Conservation (phyloP, 2,113 vertebrate species). For the Astur gentilis region DNA sequence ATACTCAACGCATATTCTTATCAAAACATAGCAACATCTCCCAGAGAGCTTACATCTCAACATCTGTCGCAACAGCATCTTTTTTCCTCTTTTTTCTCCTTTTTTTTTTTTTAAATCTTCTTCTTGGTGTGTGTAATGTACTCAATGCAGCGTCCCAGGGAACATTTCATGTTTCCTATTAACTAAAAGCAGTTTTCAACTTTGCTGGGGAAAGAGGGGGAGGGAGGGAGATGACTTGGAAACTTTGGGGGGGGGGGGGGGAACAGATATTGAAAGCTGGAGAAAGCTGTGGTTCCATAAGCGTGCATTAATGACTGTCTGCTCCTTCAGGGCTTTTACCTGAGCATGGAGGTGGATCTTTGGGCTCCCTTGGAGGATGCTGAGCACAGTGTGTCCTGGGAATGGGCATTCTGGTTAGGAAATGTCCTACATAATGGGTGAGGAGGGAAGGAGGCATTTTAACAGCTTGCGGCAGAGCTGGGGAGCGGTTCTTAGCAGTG, state of each 20-base stretch:
- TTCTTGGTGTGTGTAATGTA: not conserved
- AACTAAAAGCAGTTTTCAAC: not conserved
- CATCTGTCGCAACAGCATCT: not conserved
- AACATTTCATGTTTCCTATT: not conserved
- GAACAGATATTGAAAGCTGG: not conserved
- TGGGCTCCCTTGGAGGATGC: not conserved
- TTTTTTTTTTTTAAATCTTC: no score
- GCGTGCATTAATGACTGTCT: not conserved
- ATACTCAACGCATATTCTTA: not conserved
- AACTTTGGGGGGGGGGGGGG: not conserved
- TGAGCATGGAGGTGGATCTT: not conserved
- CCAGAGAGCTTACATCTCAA: not conserved
- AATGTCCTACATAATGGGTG: not conserved
- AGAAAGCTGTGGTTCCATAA: not conserved
- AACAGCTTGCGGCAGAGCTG: not conserved
- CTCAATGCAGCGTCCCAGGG: not conserved
- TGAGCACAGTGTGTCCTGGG: not conserved
- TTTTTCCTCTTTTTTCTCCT: accelerated
- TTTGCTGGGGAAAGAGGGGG: not conserved
- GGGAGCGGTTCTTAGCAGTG: not conserved
- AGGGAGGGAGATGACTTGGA: not conserved
- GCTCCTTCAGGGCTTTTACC: not conserved
- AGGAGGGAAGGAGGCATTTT: not conserved
- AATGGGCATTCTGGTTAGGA: not conserved
- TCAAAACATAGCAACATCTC: conserved; percentile 12